Base-by-base conservation (phyloP, 2,888 invertebrate genomes). In the Coenonympha arcania region DNA sequence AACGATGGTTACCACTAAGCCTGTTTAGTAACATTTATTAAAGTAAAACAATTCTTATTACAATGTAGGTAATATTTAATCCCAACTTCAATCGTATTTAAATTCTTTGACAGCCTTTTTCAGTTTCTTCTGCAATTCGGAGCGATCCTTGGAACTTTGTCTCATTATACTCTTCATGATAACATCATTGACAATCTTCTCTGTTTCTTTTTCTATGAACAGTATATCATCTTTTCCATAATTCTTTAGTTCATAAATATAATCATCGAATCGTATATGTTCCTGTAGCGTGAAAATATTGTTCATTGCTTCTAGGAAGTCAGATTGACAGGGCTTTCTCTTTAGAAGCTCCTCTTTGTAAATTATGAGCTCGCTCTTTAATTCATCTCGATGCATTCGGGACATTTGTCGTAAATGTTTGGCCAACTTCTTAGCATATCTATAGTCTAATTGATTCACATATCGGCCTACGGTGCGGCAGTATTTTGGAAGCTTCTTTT, bases 291-390 rank as follows among this genome's bases (percentile, higher is more conserved):
- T 76, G 36, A 75, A 76, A 6, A 67, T 53, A 1, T 62, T 54
- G 41, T 76, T 68, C 59, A 82, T 73, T 2, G 65, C 59, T n/a
- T 65, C 34, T 9, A 82, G 42, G 46, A 83, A 82, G 0, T 53
- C 59, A 1, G 26, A 55, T 46, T 61, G 57, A 4, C 48, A 34
- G 0, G 64, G 64, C 9, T 57, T 31, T 5, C 59, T 54, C 2
- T 61, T 60, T 1, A 67, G 42, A 2, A 71, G 55, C 13, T 68
- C 59, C 1, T 58, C 24, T 34, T 57, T 57, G 28, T 69, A 74
- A 0, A 51, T 19, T n/a, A 24, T 26, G 4, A 78, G 47, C 52
- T 69, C 64, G 0, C 54, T 54, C 24, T 58, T 60, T 2, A 78
- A 46, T 2, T 72, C 71, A 4, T 66, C 60, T 11, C 59, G 45